Conservation (phyloP, 1,140 invertebrate genomes). For the Drosophila auraria region DNA sequence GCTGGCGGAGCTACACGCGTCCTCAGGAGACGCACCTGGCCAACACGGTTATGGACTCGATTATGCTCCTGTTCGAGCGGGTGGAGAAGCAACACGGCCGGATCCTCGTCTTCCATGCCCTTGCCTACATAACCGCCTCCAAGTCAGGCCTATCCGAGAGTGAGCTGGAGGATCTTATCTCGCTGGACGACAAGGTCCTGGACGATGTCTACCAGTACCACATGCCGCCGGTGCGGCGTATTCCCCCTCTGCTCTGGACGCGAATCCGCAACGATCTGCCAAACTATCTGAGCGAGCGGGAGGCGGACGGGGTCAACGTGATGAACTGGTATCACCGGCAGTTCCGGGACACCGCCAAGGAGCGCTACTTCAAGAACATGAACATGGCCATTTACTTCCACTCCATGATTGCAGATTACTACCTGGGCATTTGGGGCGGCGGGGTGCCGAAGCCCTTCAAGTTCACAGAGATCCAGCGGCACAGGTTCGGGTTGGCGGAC, state of each 20-base stretch:
- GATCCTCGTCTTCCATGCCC: constrained; percentile 95
- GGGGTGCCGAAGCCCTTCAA: constrained; percentile 98
- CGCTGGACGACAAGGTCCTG: constrained; percentile 96
- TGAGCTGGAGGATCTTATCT: constrained; percentile 97
- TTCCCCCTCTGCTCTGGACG: constrained; percentile 98
- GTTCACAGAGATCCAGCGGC: constrained; percentile 96
- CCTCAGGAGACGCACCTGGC: constrained; percentile 96
- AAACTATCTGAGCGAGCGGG: constrained; percentile 97
- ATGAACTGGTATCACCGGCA: constrained; percentile 99
- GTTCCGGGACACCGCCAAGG: constrained; percentile 96
- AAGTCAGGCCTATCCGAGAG: constrained; percentile 97
- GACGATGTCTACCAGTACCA: constrained; percentile 99
- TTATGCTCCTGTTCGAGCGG: constrained; percentile 98
- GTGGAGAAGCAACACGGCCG: constrained; percentile 98
- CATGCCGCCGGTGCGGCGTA: constrained; percentile 96
- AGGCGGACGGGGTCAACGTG: constrained; percentile 98
- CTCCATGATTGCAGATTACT: constrained; percentile 99
- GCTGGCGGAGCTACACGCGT: constrained; percentile 98
- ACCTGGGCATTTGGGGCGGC: constrained; percentile 97
- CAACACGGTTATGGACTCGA: constrained; percentile 98
- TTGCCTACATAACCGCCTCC: constrained; percentile 97
- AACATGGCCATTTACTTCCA: constrained; percentile 98
- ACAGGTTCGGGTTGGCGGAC: constrained; percentile 92
- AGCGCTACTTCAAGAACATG: constrained; percentile 98
- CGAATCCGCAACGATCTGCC: constrained; percentile 97